Evolutionary conservation across 2,113 vertebrate species (phyloP).

Genomic region (Craseonycteris thonglongyai): DNA sequence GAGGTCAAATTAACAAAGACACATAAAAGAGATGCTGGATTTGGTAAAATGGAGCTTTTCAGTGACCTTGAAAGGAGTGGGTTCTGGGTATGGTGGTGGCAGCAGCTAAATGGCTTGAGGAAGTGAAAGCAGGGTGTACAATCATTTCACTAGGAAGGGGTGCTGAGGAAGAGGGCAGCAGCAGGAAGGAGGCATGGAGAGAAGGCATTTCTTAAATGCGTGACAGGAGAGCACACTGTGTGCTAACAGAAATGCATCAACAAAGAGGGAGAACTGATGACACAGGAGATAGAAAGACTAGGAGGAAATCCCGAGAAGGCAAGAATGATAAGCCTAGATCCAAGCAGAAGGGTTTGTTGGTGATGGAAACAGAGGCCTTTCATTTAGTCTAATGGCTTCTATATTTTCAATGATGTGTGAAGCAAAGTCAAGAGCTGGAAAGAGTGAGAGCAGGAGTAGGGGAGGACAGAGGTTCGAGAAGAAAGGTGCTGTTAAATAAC

Average conservation of each 20-base stretch:
- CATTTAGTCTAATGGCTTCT: neutral
- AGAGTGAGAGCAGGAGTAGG: neutral
- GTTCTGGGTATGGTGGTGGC: no score
- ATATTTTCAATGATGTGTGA: neutral
- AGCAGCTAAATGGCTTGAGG: neutral
- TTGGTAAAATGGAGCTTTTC: neutral
- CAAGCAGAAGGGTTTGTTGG: neutral
- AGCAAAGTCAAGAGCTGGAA: neutral
- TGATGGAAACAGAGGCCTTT: neutral
- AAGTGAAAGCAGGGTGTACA: neutral
- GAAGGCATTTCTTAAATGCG: neutral
- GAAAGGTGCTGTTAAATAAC: neutral
- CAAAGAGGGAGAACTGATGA: neutral
- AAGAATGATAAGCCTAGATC: neutral
- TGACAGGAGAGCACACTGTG: neutral
- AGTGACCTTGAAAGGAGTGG: neutral
- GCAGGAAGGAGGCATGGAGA: no score
- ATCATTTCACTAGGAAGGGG: neutral
- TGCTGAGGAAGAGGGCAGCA: neutral
- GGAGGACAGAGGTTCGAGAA: neutral
- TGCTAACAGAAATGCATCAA: neutral
- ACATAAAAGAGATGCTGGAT: neutral
- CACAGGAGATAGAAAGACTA: neutral
- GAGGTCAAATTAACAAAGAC: neutral
- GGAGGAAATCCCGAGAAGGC: neutral